Conservation (phyloP, 2,888 invertebrate species). For the Maniola hyperantus region DNA sequence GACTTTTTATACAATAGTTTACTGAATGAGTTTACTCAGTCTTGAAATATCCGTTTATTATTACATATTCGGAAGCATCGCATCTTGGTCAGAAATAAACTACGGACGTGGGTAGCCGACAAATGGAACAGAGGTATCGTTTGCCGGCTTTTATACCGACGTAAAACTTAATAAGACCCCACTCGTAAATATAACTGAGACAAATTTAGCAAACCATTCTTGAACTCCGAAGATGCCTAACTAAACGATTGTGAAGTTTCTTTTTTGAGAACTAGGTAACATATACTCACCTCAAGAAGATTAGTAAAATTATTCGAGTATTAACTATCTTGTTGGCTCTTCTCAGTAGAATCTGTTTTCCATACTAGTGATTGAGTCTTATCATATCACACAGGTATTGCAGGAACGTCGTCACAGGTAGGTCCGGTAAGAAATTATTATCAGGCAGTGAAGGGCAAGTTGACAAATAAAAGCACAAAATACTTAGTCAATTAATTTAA, state of each 20-base stretch:
- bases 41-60: neutral
- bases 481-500: too few relatives aligned
- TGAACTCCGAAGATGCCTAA: neutral
- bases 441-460: too few relatives aligned
- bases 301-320: too few relatives aligned
- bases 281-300: too few relatives aligned
- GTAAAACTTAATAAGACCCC: slow-evolving; percentile 27
- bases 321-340: too few relatives aligned
- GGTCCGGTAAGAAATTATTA: too few relatives aligned
- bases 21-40: neutral
- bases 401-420: too few relatives aligned
- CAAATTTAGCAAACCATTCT: neutral
- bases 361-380: too few relatives aligned
- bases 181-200: slow-evolving; percentile 12
- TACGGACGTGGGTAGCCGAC: slow-evolving; percentile 15
- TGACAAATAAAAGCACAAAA: too few relatives aligned
- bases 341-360: too few relatives aligned
- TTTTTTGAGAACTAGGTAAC: neutral
- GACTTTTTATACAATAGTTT: too few relatives aligned
- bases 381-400: too few relatives aligned
- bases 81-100: slow-evolving; percentile 17
- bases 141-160: slow-evolving; percentile 24
- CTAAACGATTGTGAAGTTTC: neutral
- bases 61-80: neutral
- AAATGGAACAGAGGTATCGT: slow-evolving; percentile 4